These are phyloP conservation scores for Wasmannia auropunctata DNA, from an alignment of 1,140 invertebrate species.

Conservation along the genomic window DNA sequence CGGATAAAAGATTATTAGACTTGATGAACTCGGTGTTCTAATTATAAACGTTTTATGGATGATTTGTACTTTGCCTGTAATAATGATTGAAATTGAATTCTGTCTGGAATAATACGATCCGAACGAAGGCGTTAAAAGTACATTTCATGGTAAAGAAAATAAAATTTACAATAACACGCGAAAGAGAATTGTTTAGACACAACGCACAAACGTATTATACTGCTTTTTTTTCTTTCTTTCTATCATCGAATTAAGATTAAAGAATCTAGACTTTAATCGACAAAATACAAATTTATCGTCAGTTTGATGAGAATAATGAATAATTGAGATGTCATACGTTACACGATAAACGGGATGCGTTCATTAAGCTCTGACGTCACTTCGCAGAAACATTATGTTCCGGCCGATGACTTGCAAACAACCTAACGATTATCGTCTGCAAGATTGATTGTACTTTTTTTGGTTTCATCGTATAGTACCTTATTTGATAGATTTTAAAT, in stretches of 20 bases:
- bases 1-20: neutral
- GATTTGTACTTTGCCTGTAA: conserved; percentile 55
- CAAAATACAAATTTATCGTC: conserved; percentile 51
- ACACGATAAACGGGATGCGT: neutral
- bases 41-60: too few relatives aligned
- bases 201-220: conserved; percentile 49
- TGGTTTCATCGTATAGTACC: conserved; percentile 48
- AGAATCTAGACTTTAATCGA: conserved; percentile 8
- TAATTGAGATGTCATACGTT: neutral
- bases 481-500: conserved; percentile 34
- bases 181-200: conserved; percentile 14
- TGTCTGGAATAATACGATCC: neutral
- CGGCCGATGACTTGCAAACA: neutral
- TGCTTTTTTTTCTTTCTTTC: conserved; percentile 42
- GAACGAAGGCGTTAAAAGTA: conserved; percentile 25
- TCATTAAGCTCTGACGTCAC: neutral
- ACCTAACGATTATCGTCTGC: neutral
- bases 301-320: neutral
- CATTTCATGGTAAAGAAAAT: conserved; percentile 10
- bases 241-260: conserved; percentile 35
- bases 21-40: too few relatives aligned
- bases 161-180: too few relatives aligned
- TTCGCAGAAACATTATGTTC: neutral
- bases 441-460: conserved; percentile 8
- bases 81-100: conserved; percentile 27